A percentile compares a stretch with the other conserved stretches of the same genome.
Conservation (phyloP, 2,888 invertebrate species). For the Pomacea canaliculata region DNA sequence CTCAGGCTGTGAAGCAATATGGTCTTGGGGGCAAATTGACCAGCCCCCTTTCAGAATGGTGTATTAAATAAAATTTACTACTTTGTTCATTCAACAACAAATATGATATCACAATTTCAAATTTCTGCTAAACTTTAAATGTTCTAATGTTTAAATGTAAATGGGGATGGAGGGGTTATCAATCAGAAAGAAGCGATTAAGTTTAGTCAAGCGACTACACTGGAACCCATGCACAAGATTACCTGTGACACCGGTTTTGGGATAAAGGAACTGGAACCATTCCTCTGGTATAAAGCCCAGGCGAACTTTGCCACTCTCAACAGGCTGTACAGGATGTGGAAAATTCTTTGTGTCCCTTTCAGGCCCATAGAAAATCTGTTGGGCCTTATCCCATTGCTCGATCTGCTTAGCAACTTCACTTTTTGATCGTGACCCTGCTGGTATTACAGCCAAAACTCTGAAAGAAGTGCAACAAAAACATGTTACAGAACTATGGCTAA, state of each 20-base stretch:
- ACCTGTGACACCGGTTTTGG: slow-evolving; percentile 88
- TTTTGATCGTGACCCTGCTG: slow-evolving; percentile 10
- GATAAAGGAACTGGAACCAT: slow-evolving; percentile 95
- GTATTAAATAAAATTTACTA: too few relatives aligned
- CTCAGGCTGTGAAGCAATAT: too few relatives aligned
- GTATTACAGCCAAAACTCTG: slow-evolving; percentile 27
- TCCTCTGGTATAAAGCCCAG: slow-evolving; percentile 93
- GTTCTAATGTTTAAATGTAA: too few relatives aligned
- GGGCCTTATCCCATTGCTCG: slow-evolving; percentile 56
- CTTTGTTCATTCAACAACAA: too few relatives aligned
- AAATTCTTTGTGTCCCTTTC: slow-evolving; percentile 82
- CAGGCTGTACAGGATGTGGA: slow-evolving; percentile 79
- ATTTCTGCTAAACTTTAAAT: too few relatives aligned
- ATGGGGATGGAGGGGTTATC: too few relatives aligned
- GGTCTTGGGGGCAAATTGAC: too few relatives aligned
- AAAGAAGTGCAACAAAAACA: neutral
- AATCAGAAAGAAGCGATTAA: too few relatives aligned
- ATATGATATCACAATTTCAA: too few relatives aligned
- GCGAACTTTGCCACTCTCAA: slow-evolving; percentile 81
- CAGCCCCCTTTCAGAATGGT: too few relatives aligned
- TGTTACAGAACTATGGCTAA: too few relatives aligned
- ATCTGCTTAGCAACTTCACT: slow-evolving; percentile 14
- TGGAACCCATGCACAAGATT: neutral
- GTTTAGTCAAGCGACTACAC: too few relatives aligned
- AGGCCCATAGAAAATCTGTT: slow-evolving; percentile 71